phyloP scores from a whole-genome alignment of 35 echinoderm and acorn worm species.

The Lytechinus variegatus region DNA sequence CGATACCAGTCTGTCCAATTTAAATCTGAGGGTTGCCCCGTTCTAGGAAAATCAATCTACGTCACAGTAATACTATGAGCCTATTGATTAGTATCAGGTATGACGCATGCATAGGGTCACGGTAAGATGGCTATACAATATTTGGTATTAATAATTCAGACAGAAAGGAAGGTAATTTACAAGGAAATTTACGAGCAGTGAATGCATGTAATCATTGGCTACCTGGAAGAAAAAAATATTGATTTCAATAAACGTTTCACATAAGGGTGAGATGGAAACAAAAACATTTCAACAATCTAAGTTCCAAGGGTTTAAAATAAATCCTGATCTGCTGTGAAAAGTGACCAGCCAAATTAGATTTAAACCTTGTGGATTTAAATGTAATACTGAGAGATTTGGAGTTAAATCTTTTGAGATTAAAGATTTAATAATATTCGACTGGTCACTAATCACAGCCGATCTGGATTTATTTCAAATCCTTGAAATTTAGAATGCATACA shows the following conservation, averaged over 20 bases:
- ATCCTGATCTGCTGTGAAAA: too few relatives aligned
- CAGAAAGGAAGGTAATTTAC: neutral
- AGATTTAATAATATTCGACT: too few relatives aligned
- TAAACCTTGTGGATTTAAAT: too few relatives aligned
- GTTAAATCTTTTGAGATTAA: too few relatives aligned
- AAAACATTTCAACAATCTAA: neutral
- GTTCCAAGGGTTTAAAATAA: too few relatives aligned
- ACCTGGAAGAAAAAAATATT: neutral
- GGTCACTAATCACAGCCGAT: too few relatives aligned
- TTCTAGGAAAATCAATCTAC: neutral
- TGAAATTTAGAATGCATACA: too few relatives aligned
- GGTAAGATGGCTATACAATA: neutral
- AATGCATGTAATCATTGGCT: neutral
- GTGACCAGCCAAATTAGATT: too few relatives aligned
- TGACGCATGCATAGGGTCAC: neutral
- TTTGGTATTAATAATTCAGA: neutral
- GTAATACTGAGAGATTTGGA: too few relatives aligned
- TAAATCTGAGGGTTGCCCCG: neutral
- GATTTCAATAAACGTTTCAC: neutral
- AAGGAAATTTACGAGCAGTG: neutral
- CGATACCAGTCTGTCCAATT: neutral
- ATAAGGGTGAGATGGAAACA: neutral
- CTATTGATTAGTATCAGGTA: neutral
- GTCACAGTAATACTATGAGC: neutral
- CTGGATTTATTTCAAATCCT: too few relatives aligned